These are phyloP conservation scores for Berghia stephanieae DNA, from an alignment of 1,140 invertebrate species.

Conservation along the genomic window DNA sequence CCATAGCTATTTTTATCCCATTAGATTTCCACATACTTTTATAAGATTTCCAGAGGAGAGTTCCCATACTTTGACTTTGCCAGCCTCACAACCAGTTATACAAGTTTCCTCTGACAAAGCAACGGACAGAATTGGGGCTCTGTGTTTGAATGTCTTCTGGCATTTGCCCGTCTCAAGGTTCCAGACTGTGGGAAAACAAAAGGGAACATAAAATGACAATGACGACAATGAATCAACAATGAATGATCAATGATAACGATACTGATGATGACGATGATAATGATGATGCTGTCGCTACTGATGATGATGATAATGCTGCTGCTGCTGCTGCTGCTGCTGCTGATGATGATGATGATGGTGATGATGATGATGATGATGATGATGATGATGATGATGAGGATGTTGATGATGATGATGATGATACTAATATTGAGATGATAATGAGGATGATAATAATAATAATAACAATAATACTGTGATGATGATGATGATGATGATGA, in stretches of 20 bases:
- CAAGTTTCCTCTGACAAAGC: constrained; percentile 56
- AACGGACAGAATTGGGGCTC: constrained; percentile 55
- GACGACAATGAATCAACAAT: too few species aligned
- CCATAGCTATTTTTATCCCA: not conserved
- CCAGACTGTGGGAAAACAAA: constrained; percentile 61
- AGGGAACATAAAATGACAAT: constrained; percentile 15
- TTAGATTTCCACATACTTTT: constrained; percentile 49
- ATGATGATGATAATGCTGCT: too few species aligned
- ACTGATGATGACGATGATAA: too few species aligned
- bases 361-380: too few species aligned
- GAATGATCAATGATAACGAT: too few species aligned
- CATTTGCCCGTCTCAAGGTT: constrained; percentile 61
- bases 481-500: constrained; percentile 29
- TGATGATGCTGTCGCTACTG: too few species aligned
- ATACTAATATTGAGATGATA: too few species aligned
- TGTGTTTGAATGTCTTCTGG: constrained; percentile 59
- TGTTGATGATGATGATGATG: too few species aligned
- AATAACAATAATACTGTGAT: constrained; percentile 7
- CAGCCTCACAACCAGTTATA: constrained; percentile 61
- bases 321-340: too few species aligned
- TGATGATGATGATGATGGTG: too few species aligned
- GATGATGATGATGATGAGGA: too few species aligned
- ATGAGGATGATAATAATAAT: not conserved
- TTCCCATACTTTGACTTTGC: constrained; percentile 66
- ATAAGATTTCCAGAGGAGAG: constrained; percentile 58